Percentiles rank a stretch among this genome's conserved stretches.
Evolutionary conservation across 1,140 invertebrate genomes (phyloP).

Genomic region (Diachasma alloeum): DNA sequence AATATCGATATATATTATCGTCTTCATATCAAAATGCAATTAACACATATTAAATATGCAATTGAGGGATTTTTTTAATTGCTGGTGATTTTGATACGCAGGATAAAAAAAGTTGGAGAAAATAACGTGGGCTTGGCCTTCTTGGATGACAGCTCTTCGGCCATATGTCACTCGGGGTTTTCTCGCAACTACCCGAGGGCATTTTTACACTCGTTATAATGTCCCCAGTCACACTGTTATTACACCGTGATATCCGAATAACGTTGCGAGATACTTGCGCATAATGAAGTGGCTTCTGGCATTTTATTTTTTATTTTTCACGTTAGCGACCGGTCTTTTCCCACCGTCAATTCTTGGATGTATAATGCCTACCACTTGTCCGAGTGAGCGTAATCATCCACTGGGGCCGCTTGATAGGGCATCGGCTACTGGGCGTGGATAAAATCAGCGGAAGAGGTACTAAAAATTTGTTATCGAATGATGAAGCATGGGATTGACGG

Average conservation of each 20-base stretch:
- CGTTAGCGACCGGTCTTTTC: slow-evolving; percentile 34
- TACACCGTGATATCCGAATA: slow-evolving; percentile 48
- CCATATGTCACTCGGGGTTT: slow-evolving; percentile 14
- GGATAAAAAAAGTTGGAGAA: not conserved
- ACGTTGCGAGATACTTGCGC: slow-evolving; percentile 44
- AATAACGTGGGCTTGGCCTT: not conserved
- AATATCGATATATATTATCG: not conserved
- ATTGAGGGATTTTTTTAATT: not conserved
- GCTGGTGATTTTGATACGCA: not conserved
- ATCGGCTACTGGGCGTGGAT: slow-evolving; percentile 62
- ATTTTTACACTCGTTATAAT: slow-evolving; percentile 17
- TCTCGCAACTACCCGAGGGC: slow-evolving; percentile 7
- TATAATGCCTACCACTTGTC: slow-evolving; percentile 52
- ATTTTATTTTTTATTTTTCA: slow-evolving; percentile 50
- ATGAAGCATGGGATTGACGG: not conserved
- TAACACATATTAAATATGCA: not conserved
- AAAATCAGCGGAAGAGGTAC: slow-evolving; percentile 54
- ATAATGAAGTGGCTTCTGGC: slow-evolving; percentile 59
- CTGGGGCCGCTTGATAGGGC: slow-evolving; percentile 40
- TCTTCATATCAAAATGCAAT: not conserved
- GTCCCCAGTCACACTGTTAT: slow-evolving; percentile 40
- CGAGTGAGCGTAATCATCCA: slow-evolving; percentile 32
- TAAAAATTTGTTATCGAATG: slow-evolving; percentile 52
- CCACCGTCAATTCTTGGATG: slow-evolving; percentile 2
- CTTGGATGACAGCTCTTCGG: not conserved